These are phyloP conservation scores for Eulacestoma nigropectus DNA, from an alignment of 2,113 vertebrate genomes.

Conservation along the genomic window DNA sequence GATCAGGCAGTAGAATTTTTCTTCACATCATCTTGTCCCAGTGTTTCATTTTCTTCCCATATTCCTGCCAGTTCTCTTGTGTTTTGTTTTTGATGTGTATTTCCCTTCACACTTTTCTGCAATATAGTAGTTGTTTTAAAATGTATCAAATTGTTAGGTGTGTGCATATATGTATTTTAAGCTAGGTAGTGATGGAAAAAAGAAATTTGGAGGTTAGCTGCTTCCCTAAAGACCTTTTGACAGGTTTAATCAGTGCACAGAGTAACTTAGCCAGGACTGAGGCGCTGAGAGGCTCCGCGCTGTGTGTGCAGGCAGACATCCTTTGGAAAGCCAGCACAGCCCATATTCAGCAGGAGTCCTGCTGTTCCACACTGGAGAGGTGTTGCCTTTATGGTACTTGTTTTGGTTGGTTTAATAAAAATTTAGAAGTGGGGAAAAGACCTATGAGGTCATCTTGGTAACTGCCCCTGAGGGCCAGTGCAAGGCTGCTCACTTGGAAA, in stretches of 20 bases:
- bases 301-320: background rate
- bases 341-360: background rate
- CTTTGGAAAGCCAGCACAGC: background rate
- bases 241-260: background rate
- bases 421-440: background rate
- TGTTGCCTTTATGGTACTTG: background rate
- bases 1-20: background rate
- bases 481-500: constrained; percentile 33
- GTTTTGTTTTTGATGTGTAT: background rate
- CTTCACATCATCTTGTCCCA: background rate
- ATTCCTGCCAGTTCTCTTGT: background rate
- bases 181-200: background rate
- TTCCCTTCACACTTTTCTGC: background rate
- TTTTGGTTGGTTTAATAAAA: constrained; percentile 42
- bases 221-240: background rate
- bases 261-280: background rate
- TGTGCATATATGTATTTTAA: background rate
- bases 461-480: constrained; percentile 15
- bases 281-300: fast-evolving
- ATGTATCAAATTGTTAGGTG: background rate
- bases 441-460: constrained; percentile 31
- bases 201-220: background rate
- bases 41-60: background rate
- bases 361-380: background rate
- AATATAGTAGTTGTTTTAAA: constrained; percentile 22